phyloP scores from a whole-genome alignment of 2,888 invertebrate genomes.

The Nyleta sp. region DNA sequence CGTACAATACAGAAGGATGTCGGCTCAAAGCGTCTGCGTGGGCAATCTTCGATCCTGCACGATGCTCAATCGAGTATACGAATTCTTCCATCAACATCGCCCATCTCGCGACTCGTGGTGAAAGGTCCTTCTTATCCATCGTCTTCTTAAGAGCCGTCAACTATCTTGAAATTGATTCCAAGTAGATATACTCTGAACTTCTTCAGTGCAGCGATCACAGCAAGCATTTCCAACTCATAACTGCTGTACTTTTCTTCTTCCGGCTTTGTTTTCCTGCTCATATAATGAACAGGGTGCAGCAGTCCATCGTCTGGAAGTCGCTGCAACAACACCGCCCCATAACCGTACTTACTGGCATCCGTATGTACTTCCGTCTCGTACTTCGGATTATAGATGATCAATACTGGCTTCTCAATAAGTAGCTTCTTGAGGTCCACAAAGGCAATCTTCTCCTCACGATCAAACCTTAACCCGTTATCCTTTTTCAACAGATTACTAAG shows the following conservation, averaged over 20 bases:
- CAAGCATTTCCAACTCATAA: constrained; percentile 69
- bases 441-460: too few relatives aligned
- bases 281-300: constrained; percentile 23
- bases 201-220: constrained; percentile 63
- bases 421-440: too few relatives aligned
- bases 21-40: constrained; percentile 53
- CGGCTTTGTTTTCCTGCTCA: constrained; percentile 11
- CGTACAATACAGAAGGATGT: not conserved
- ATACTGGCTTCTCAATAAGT: constrained; percentile 53
- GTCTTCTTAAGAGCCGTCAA: constrained; percentile 47
- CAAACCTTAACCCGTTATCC: not conserved
- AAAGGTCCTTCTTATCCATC: constrained; percentile 52
- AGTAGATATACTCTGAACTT: constrained; percentile 56
- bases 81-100: constrained; percentile 35
- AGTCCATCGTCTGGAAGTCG: constrained; percentile 35
- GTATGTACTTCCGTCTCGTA: constrained; percentile 48
- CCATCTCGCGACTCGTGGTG: constrained; percentile 43
- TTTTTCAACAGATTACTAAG: not conserved
- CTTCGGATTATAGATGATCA: constrained; percentile 63
- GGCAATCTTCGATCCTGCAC: constrained; percentile 27
- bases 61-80: constrained; percentile 35
- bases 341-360: constrained; percentile 42
- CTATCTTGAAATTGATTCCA: constrained; percentile 49
- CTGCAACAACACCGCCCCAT: constrained; percentile 61
- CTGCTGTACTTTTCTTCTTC: constrained; percentile 67